Evolutionary conservation across 2,888 invertebrate genomes (phyloP).

Genomic region (Drymonia ruficornis): DNA sequence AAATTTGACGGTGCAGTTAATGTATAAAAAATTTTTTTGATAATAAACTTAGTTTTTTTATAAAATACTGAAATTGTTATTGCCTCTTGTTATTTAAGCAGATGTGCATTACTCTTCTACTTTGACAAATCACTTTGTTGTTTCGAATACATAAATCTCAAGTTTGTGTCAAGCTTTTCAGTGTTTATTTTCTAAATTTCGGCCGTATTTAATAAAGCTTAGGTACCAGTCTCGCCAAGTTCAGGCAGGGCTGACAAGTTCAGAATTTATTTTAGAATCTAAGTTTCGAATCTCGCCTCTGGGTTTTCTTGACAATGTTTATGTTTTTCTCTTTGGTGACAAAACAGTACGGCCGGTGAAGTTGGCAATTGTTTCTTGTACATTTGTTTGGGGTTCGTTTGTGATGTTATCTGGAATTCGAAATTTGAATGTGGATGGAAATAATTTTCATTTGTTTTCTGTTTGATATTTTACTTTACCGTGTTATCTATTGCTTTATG

Average conservation of each 20-base stretch:
- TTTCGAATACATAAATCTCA: not conserved
- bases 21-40: too few relatives aligned
- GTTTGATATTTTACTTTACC: too few relatives aligned
- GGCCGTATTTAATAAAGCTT: conserved; percentile 1
- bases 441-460: too few relatives aligned
- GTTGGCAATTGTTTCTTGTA: not conserved
- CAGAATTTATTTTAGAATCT: conserved; percentile 5
- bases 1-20: too few relatives aligned
- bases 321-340: conserved; percentile 5
- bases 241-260: conserved; percentile 1
- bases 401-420: conserved; percentile 1
- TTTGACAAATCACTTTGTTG: not conserved
- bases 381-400: not conserved
- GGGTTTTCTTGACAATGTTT: conserved; percentile 4
- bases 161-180: not conserved
- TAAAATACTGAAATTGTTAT: too few relatives aligned
- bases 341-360: not conserved
- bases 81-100: too few relatives aligned
- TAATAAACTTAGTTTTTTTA: too few relatives aligned
- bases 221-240: not conserved
- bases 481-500: too few relatives aligned
- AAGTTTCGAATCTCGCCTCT: conserved; percentile 5
- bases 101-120: too few relatives aligned
- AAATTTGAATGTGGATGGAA: too few relatives aligned
- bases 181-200: not conserved